phyloP scores from a whole-genome alignment of 2,888 invertebrate genomes.

The Pyrrhosoma nymphula region DNA sequence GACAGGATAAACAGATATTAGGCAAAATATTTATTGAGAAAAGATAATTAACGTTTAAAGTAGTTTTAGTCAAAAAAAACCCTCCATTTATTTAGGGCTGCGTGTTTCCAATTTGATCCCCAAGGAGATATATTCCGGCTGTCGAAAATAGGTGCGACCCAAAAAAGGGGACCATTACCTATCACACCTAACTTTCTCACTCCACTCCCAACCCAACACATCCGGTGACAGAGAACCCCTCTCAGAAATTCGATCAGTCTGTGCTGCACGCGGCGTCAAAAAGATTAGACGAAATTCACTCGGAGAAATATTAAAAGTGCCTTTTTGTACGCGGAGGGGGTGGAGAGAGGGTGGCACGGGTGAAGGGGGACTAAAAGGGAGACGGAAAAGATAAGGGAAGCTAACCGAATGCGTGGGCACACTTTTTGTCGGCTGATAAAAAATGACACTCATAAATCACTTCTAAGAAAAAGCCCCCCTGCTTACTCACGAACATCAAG shows the following conservation, averaged over 20 bases:
- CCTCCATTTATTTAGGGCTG: no score
- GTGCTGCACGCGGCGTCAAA: not conserved
- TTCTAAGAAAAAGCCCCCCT: not conserved
- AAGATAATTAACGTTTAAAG: no score
- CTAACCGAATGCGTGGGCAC: conserved; percentile 11
- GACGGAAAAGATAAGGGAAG: conserved; percentile 49
- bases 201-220: not conserved
- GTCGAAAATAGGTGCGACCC: not conserved
- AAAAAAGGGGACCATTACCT: not conserved
- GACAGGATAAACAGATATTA: no score
- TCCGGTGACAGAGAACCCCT: not conserved
- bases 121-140: not conserved
- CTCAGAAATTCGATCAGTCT: conserved; percentile 57
- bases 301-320: conserved; percentile 21
- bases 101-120: not conserved
- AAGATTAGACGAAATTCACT: conserved; percentile 50
- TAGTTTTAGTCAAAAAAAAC: no score
- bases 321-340: not conserved
- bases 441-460: conserved; percentile 22
- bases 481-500: conserved; percentile 6
- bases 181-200: not conserved
- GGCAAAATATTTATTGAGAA: no score
- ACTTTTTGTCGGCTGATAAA: conserved; percentile 53
- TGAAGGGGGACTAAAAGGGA: not conserved
- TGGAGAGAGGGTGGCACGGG: not conserved